These are phyloP conservation scores for Manacus vitellinus DNA, from an alignment of 2,113 vertebrate species.

Conservation along the genomic window DNA sequence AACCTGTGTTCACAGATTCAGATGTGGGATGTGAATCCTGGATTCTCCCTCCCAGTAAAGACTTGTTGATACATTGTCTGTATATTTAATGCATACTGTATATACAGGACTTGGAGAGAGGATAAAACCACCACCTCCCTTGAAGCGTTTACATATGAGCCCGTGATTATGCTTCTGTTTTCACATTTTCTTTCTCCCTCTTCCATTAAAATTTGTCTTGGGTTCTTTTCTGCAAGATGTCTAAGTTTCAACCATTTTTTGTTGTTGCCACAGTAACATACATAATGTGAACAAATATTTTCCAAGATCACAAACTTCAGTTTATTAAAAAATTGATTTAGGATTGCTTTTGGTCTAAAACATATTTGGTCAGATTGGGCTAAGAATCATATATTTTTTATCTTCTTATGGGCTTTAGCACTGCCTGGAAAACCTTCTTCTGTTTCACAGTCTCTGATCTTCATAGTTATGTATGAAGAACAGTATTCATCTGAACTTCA, in stretches of 20 bases:
- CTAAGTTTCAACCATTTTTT: not conserved
- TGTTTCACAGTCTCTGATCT: not conserved
- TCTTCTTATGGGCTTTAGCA: not conserved
- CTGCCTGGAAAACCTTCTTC: not conserved
- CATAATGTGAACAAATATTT: not conserved
- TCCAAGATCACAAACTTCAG: not conserved
- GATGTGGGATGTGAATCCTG: not conserved
- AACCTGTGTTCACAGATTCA: not conserved
- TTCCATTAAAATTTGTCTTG: not conserved
- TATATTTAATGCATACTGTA: not conserved
- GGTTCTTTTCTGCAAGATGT: not conserved
- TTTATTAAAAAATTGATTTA: not conserved
- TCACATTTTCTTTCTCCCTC: not conserved
- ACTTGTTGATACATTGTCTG: accelerated
- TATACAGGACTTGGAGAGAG: not conserved
- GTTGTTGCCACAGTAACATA: not conserved
- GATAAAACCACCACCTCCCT: not conserved
- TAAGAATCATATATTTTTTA: not conserved
- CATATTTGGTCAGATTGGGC: not conserved
- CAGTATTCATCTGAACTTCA: not conserved
- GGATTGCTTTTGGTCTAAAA: not conserved
- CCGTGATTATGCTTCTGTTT: not conserved
- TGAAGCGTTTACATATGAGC: not conserved
- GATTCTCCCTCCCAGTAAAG: not conserved
- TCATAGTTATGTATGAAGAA: not conserved